Evolutionary conservation across 23 tunicate genomes (phyloP).

Genomic region (Aplidium turbinatum): DNA sequence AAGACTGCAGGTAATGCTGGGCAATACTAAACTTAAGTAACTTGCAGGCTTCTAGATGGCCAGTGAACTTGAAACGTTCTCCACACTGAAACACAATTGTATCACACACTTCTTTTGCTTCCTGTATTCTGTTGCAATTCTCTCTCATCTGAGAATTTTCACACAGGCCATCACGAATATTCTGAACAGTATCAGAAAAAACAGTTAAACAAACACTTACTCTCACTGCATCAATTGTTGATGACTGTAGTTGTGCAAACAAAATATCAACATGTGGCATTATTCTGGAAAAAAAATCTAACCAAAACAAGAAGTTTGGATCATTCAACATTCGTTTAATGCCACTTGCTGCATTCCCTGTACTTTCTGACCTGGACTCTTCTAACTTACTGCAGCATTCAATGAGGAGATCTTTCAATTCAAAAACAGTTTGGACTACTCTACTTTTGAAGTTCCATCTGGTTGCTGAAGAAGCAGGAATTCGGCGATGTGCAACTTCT

Average conservation of each 20-base stretch:
- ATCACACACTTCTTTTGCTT: constrained; percentile 31
- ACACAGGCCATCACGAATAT: neutral
- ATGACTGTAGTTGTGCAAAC: constrained; percentile 17
- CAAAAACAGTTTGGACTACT: neutral
- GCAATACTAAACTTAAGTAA: constrained; percentile 3
- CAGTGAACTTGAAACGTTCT: constrained; percentile 4
- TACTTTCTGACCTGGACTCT: constrained; percentile 6
- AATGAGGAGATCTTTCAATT: neutral
- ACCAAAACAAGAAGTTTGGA: neutral
- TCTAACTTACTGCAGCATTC: constrained; percentile 16
- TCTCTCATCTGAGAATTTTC: neutral
- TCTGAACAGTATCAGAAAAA: neutral
- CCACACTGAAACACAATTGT: constrained; percentile 8
- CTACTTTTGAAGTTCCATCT: constrained; percentile 23
- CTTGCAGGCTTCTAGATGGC: constrained; percentile 5
- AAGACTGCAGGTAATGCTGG: too few relatives aligned
- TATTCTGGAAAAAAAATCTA: constrained; percentile 20
- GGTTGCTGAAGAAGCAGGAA: constrained; percentile 9
- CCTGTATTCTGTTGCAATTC: neutral
- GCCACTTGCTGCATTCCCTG: constrained; percentile 10
- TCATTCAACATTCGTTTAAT: constrained; percentile 31
- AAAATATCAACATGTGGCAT: constrained; percentile 27
- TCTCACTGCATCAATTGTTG: constrained; percentile 9
- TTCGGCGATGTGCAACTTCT: constrained; percentile 11
- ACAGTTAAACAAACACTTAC: neutral